Evolutionary conservation across 2,888 invertebrate genomes (phyloP).

Genomic region (Lamproptera curius): DNA sequence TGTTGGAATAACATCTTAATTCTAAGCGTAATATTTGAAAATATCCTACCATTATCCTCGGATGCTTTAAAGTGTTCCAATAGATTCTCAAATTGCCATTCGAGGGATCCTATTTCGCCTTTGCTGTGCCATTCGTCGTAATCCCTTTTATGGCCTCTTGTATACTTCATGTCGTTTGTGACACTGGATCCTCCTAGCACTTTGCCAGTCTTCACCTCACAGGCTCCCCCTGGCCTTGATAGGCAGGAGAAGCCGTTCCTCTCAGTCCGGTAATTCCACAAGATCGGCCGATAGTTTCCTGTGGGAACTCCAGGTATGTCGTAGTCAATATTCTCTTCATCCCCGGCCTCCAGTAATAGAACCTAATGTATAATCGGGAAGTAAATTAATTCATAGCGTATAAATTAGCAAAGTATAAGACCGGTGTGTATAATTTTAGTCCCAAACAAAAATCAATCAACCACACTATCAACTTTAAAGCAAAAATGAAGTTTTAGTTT

Average conservation of each 20-base stretch:
- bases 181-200: conserved; percentile 70
- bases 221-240: conserved; percentile 59
- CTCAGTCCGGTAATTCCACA: conserved; percentile 69
- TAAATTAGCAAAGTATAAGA: no score
- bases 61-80: conserved; percentile 64
- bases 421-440: no score
- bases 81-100: conserved; percentile 67
- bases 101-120: conserved; percentile 52
- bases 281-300: conserved; percentile 56
- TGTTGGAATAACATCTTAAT: no score
- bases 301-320: conserved; percentile 67
- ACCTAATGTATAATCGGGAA: conserved; percentile 46
- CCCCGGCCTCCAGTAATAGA: conserved; percentile 61
- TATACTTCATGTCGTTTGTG: conserved; percentile 69
- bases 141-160: conserved; percentile 61
- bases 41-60: conserved; percentile 69
- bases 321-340: conserved; percentile 67
- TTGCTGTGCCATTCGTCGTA: conserved; percentile 63
- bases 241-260: conserved; percentile 65
- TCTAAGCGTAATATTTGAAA: no score
- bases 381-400: no score
- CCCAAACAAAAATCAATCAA: no score
- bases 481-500: no score
- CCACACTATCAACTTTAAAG: no score
- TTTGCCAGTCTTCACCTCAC: conserved; percentile 67